phyloP scores from a whole-genome alignment of 2,797 vertebrate species.

The Cryptoblepharus egeriae region DNA sequence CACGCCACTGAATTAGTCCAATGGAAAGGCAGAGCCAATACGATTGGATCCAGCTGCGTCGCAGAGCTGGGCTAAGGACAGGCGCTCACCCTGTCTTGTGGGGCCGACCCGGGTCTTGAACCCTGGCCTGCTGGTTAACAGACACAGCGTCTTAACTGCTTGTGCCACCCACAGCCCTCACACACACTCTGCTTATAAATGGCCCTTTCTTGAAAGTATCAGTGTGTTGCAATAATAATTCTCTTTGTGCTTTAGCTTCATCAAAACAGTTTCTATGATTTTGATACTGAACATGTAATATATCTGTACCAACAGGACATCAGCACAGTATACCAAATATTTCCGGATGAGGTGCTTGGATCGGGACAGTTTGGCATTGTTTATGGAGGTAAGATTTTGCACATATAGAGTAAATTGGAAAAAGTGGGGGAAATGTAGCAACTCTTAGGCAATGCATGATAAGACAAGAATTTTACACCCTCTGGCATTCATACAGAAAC shows the following conservation, averaged over 20 bases:
- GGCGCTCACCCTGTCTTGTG: too few relatives aligned
- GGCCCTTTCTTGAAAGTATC: neutral
- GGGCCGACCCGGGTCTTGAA: too few relatives aligned
- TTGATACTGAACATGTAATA: constrained; percentile 46
- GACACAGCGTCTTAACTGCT: too few relatives aligned
- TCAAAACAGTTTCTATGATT: constrained; percentile 18
- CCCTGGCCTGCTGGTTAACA: too few relatives aligned
- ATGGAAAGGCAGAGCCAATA: too few relatives aligned
- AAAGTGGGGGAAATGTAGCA: constrained; percentile 1
- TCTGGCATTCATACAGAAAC: neutral
- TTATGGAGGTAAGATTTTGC: constrained; percentile 89
- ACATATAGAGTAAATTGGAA: neutral
- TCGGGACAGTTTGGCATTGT: constrained; percentile 98
- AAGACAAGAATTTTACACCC: neutral
- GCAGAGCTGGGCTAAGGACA: too few relatives aligned
- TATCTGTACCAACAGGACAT: constrained; percentile 85
- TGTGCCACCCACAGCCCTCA: too few relatives aligned
- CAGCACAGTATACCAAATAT: constrained; percentile 97
- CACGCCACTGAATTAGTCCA: too few relatives aligned
- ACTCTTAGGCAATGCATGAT: neutral
- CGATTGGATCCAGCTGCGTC: too few relatives aligned
- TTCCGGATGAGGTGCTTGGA: constrained; percentile 95
- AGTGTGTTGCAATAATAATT: neutral
- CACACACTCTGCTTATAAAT: neutral
- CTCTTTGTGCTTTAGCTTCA: neutral